Evolutionary conservation across 2,797 vertebrate genomes (phyloP), one percentile per base, ranked within the genome.

Genomic region (Sebastes taczanowskii): DNA sequence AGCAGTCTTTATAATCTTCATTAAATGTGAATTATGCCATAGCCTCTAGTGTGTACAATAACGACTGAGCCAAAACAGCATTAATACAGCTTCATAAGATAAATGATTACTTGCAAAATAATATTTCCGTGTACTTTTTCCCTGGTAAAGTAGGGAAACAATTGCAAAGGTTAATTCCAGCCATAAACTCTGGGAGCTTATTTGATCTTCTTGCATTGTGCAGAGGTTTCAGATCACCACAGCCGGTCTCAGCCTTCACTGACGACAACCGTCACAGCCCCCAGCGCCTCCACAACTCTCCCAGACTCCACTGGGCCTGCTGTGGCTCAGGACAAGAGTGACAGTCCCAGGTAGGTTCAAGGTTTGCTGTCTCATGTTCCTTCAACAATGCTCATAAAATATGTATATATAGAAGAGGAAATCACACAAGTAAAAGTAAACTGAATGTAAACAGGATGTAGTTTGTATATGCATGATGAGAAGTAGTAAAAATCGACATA

Each of bases 151-250:
- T 5, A 27, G 0, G 11, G 18, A 62, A 61, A 20, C 34, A 32
- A 7, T 9, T 71, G 42, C 14, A 29, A 60, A 30, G 7, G 9
- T 64, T 27, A 2, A 32, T 11, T 78, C 3, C 29, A 23, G 18
- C 23, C 55, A 11, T 23, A 38, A 67, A 74, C 46, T 56, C 0
- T 38, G 9, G 7, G 30, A 16, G 30, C 5, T 67, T 20, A 11
- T 64, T 52, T 53, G 2, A 27, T 63, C 20, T 22, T 55, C 2
- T 61, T 80, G 13, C 32, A 35, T 73, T 79, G 80, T 84, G 10
- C 84, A 92, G 91, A 92, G 46, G 25, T 66, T 69, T 82, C 82
- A 63, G 14, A 18, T 78, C 78, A 34, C 60, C 42, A 56, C 62
- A 88, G 35, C 13, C 74, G 29, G 13, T 62, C 87, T 74, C 77